Conservation (phyloP, 2,888 invertebrate genomes). For the Eutolmus rufibarbis region DNA sequence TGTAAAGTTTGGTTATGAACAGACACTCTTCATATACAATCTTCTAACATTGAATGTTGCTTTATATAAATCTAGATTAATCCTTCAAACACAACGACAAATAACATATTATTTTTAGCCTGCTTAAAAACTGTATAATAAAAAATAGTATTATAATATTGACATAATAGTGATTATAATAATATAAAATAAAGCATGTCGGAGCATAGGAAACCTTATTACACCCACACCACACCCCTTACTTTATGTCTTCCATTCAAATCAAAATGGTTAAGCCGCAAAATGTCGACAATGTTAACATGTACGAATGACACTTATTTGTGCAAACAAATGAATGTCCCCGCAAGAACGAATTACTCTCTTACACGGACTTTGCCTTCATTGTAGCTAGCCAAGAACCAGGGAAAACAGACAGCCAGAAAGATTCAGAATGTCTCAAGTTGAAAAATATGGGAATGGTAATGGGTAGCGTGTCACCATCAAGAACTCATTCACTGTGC, state of each 20-base stretch:
- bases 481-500: background rate
- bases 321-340: background rate
- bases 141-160: too few relatives aligned
- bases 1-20: too few relatives aligned
- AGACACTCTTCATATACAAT: too few relatives aligned
- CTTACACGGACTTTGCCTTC: background rate
- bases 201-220: background rate
- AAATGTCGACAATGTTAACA: background rate
- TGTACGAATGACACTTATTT: background rate
- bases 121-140: too few relatives aligned
- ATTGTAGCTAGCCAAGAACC: background rate
- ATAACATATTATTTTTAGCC: too few relatives aligned
- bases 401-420: background rate
- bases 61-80: too few relatives aligned
- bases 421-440: background rate
- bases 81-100: too few relatives aligned
- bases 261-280: background rate
- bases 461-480: background rate
- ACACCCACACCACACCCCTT: background rate
- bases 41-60: background rate
- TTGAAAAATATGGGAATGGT: background rate
- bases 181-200: background rate
- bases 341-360: background rate
- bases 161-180: background rate
- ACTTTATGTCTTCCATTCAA: background rate